These are phyloP conservation scores for Ahaetulla prasina DNA, from an alignment of 2,113 vertebrate species.

Conservation along the genomic window DNA sequence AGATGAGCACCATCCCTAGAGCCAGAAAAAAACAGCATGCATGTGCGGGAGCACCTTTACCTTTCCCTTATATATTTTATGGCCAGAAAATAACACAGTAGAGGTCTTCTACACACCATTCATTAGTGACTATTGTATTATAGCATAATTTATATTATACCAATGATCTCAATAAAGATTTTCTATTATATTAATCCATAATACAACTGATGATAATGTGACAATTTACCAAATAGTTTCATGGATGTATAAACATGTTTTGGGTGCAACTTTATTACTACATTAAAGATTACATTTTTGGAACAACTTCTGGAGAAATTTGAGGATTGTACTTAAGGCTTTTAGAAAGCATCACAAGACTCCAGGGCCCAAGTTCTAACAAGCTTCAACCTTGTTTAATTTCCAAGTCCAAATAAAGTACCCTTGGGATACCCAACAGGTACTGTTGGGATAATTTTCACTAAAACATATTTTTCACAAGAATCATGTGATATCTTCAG, in stretches of 20 bases:
- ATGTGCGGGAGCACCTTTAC: too few species aligned
- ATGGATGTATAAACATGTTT: neutral
- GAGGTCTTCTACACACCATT: neutral
- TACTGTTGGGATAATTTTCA: neutral
- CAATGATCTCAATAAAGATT: neutral
- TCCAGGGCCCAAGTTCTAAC: neutral
- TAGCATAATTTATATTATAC: neutral
- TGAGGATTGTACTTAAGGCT: neutral
- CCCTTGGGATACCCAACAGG: too few species aligned
- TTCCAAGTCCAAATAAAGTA: neutral
- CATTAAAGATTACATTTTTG: neutral
- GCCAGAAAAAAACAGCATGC: too few species aligned
- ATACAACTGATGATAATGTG: neutral
- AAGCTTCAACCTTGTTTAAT: neutral
- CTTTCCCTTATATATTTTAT: neutral
- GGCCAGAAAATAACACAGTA: neutral
- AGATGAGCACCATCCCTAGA: too few species aligned
- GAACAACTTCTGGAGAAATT: neutral
- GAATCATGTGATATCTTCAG: neutral
- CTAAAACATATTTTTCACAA: neutral
- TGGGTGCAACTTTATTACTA: neutral
- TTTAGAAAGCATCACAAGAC: neutral
- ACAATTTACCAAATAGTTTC: neutral
- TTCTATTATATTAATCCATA: neutral
- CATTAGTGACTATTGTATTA: neutral